Evolutionary conservation across 2,888 invertebrate species (phyloP).

Genomic region (Ceraclea dissimilis): DNA sequence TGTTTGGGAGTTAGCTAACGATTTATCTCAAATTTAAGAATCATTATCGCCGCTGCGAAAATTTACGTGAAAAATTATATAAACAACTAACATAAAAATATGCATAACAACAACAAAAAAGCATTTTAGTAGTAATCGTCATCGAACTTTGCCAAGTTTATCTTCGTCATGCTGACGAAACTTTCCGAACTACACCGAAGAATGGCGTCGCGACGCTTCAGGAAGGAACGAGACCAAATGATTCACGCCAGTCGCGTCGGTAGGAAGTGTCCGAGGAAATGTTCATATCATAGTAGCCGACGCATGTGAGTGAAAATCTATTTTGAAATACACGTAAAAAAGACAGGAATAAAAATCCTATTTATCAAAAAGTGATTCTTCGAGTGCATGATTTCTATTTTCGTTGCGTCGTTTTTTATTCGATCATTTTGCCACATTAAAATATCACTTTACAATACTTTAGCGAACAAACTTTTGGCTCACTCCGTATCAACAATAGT

Average conservation of each 20-base stretch:
- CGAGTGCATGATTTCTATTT: neutral
- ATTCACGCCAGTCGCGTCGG: constrained; percentile 14
- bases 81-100: too few relatives aligned
- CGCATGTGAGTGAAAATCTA: neutral
- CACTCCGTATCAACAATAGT: too few relatives aligned
- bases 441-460: too few relatives aligned
- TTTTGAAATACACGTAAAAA: neutral
- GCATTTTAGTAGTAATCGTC: neutral
- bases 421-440: too few relatives aligned
- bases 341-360: neutral
- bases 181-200: neutral
- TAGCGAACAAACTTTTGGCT: too few relatives aligned
- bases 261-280: constrained; percentile 9
- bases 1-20: too few relatives aligned
- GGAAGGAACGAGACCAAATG: constrained; percentile 16
- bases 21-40: too few relatives aligned
- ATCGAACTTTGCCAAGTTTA: neutral
- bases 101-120: too few relatives aligned
- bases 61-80: too few relatives aligned
- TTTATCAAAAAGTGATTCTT: neutral
- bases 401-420: neutral
- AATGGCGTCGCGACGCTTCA: neutral
- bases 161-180: neutral
- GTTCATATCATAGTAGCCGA: neutral
- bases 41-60: too few relatives aligned